phyloP scores from a whole-genome alignment of 2,797 vertebrate species.

The Diglossa cyanea region DNA sequence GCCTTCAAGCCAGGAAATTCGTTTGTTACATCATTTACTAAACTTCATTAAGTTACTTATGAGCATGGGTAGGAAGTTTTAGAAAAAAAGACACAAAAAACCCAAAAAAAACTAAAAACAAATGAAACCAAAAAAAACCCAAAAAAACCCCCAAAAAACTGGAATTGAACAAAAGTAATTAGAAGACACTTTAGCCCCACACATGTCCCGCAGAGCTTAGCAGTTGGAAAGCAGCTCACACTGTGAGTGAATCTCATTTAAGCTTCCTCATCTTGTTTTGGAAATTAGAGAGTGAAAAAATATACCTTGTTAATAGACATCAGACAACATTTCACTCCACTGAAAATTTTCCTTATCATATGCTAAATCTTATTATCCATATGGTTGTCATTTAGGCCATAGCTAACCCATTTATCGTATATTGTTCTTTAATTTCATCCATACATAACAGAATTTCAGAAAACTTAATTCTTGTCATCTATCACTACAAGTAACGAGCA shows the following conservation, averaged over 20 bases:
- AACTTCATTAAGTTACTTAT: slow-evolving; percentile 15
- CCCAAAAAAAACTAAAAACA: not conserved
- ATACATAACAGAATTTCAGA: slow-evolving; percentile 26
- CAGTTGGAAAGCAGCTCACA: slow-evolving; percentile 10
- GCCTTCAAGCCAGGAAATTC: slow-evolving; percentile 1
- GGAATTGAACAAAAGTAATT: slow-evolving; percentile 28
- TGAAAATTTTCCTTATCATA: not conserved
- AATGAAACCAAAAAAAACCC: not conserved
- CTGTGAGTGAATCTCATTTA: slow-evolving; percentile 29
- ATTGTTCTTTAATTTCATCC: slow-evolving; percentile 52
- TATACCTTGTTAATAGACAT: slow-evolving; percentile 21
- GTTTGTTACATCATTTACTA: not conserved
- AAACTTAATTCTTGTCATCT: slow-evolving; percentile 12
- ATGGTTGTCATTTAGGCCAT: slow-evolving; percentile 14
- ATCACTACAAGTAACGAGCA: slow-evolving; percentile 9
- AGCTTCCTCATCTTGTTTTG: not conserved
- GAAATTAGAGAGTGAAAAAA: slow-evolving; percentile 24
- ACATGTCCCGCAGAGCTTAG: not conserved
- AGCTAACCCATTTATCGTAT: slow-evolving; percentile 23
- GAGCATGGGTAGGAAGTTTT: not conserved
- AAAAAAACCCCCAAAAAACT: not conserved
- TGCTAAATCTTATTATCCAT: slow-evolving; percentile 39
- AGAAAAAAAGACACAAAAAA: not conserved
- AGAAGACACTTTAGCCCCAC: slow-evolving; percentile 2
- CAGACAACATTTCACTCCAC: not conserved